Conservation (phyloP, 2,888 invertebrate genomes). For the Trachelus iudaicus region DNA sequence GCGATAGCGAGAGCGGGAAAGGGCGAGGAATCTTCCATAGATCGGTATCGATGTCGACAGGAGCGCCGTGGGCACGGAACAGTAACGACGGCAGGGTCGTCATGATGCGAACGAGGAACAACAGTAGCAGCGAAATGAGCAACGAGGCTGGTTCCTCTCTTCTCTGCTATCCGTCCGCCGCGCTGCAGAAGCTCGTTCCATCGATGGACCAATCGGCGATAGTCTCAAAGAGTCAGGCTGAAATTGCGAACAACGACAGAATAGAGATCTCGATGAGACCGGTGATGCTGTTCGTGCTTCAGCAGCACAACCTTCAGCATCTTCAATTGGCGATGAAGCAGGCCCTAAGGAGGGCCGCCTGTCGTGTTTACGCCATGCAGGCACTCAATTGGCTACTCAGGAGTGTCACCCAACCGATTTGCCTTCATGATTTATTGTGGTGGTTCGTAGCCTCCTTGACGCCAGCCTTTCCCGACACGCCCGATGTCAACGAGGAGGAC, state of each 20-base stretch:
- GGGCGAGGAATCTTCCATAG: slow-evolving; percentile 79
- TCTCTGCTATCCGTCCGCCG: slow-evolving; percentile 89
- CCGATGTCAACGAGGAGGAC: slow-evolving; percentile 68
- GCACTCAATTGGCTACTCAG: slow-evolving; percentile 95
- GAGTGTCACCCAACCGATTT: slow-evolving; percentile 89
- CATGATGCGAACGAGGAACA: slow-evolving; percentile 76
- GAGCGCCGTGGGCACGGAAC: slow-evolving; percentile 72
- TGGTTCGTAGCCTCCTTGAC: slow-evolving; percentile 92
- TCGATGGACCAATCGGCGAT: slow-evolving; percentile 71
- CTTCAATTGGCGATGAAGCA: slow-evolving; percentile 89
- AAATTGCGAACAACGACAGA: slow-evolving; percentile 67
- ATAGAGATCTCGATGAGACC: slow-evolving; percentile 80
- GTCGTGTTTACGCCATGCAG: slow-evolving; percentile 90
- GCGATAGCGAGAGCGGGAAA: slow-evolving; percentile 68
- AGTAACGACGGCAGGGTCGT: slow-evolving; percentile 70
- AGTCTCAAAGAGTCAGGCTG: slow-evolving; percentile 64
- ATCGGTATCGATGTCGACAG: slow-evolving; percentile 88
- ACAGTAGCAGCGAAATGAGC: slow-evolving; percentile 76
- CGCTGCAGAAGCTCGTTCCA: slow-evolving; percentile 83
- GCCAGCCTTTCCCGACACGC: slow-evolving; percentile 65
- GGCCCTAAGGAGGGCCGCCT: slow-evolving; percentile 82
- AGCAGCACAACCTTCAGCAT: slow-evolving; percentile 86
- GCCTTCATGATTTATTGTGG: slow-evolving; percentile 96
- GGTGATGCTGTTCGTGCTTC: slow-evolving; percentile 87
- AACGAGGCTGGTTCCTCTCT: slow-evolving; percentile 80